phyloP scores from a whole-genome alignment of 2,113 vertebrate species.

The Martes martes region DNA sequence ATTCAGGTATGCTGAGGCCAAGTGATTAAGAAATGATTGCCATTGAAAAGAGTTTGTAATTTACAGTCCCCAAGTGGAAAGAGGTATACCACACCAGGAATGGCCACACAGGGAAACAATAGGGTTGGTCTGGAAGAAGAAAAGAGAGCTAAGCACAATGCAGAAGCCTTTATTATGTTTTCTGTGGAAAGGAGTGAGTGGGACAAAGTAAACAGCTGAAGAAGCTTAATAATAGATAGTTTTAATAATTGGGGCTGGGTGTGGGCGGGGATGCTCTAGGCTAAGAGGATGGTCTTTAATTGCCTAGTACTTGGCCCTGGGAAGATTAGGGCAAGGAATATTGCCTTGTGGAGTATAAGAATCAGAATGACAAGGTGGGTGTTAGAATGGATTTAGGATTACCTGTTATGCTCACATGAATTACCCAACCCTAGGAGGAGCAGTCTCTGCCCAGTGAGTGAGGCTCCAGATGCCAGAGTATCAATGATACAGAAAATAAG shows the following conservation, averaged over 20 bases:
- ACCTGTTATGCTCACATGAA: background rate
- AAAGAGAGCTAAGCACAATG: background rate
- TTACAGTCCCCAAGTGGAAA: background rate
- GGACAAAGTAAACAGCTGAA: background rate
- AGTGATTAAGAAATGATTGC: background rate
- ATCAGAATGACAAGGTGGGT: background rate
- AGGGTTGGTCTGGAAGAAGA: background rate
- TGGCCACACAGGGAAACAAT: background rate
- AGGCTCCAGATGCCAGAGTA: background rate
- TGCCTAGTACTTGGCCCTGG: background rate
- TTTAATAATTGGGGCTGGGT: background rate
- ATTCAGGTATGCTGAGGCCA: background rate
- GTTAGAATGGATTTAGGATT: background rate
- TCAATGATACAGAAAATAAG: background rate
- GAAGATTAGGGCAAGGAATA: background rate
- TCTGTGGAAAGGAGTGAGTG: background rate
- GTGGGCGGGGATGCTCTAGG: background rate
- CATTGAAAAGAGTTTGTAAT: background rate
- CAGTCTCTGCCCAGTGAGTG: background rate
- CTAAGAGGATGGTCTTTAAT: background rate
- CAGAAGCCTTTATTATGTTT: background rate
- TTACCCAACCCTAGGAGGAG: background rate
- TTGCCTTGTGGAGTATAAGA: background rate
- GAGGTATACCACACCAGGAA: background rate
- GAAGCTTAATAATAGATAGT: background rate